Base-by-base conservation (phyloP, 2,113 vertebrate species). In the Apodemus sylvaticus region DNA sequence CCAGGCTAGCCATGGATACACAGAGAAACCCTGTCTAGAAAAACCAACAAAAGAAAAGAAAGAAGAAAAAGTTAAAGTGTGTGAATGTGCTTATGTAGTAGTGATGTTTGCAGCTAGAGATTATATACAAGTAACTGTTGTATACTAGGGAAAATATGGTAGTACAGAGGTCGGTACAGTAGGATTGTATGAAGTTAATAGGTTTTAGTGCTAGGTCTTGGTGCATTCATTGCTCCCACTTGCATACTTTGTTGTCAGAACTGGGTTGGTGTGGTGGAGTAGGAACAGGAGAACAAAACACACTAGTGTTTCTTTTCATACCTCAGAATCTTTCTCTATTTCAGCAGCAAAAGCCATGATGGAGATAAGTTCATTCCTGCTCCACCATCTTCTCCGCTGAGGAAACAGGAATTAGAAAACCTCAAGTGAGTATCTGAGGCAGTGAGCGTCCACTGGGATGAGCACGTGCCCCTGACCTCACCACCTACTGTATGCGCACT, bases 321-420 rank as follows among this genome's bases (percentile, higher is more conserved):
- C 96, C 77, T 96, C 81, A 87, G 2, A 87, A 2, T 60, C 14
- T 98, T 0, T 96, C 71, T 99, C 96, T 98, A 86, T 99, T 99
- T 95, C 98, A 99, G 99, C 98, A 99, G 98, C 97, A 99, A 99
- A 98, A 99, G 98, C 97, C 99, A 99, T 12, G 99, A 99, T 88
- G 99, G 99, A 82, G 99, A 99, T 97, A 99, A 99, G 98, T 99
- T 99, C 97, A 98, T 99, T 97, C 99, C 99, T 94, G 99, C 99
- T 91, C 99, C 99, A 68, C 99, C 99, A 20, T 99, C 99, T 71
- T 99, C 99, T 0, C 99, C 99, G 60, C 97, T 99, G 95, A 99
- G 99, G 97, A 99, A 99, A 96, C 99, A 99, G 96, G 99, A 99
- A 97, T 98, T 99, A 60, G 99, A 99, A 98, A 99, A 99, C 96